Evolutionary conservation across 1,140 invertebrate genomes (phyloP).

Genomic region (Phthorimaea operculella): DNA sequence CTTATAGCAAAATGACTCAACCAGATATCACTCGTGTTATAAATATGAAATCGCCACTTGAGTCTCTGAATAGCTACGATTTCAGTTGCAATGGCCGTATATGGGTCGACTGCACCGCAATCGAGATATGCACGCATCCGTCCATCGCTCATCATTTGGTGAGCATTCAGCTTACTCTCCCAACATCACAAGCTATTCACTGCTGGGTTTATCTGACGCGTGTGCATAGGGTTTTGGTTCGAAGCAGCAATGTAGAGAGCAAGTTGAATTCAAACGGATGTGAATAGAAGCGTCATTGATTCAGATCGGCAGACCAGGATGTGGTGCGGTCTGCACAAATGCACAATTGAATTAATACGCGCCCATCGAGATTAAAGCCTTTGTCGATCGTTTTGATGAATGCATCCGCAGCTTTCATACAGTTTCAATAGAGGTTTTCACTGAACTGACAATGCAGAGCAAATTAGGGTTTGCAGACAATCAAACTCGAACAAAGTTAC

Average conservation of each 20-base stretch:
- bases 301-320: neutral
- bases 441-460: neutral
- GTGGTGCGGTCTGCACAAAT: neutral
- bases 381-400: neutral
- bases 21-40: neutral
- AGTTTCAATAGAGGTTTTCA: neutral
- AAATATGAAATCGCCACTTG: neutral
- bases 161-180: no score
- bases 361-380: constrained; percentile 5
- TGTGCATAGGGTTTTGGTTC: no score
- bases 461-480: no score
- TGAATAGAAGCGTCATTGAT: no score
- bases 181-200: neutral
- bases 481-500: no score
- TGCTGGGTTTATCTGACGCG: neutral
- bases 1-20: neutral
- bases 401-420: no score
- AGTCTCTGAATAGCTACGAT: neutral
- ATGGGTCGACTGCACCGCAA: neutral
- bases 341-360: constrained; percentile 1
- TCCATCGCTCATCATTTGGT: neutral
- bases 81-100: neutral
- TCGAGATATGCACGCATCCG: neutral
- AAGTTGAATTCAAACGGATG: no score
- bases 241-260: no score